Evolutionary conservation across 2,113 vertebrate genomes (phyloP).

Genomic region (Boulengeromyrus knoepffleri): DNA sequence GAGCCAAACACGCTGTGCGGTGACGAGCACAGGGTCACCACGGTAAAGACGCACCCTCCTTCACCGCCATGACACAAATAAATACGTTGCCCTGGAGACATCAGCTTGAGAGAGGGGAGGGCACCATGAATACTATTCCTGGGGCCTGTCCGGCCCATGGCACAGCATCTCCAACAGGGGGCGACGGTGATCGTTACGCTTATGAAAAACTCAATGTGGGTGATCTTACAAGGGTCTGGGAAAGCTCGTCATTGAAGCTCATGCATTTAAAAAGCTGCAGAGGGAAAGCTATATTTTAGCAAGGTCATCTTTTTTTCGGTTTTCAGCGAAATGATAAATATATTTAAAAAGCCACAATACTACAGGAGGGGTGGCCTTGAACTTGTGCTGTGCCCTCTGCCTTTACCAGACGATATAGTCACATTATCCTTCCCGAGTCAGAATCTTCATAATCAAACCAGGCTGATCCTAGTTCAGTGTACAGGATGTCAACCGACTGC

Average conservation of each 20-base stretch:
- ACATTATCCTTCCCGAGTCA: not conserved
- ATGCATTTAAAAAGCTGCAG: not conserved
- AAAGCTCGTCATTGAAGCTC: not conserved
- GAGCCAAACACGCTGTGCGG: slow-evolving; percentile 36
- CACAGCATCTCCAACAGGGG: not conserved
- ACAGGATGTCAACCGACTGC: not conserved
- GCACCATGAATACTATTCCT: not conserved
- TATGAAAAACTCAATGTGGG: not conserved
- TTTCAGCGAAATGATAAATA: slow-evolving; percentile 7
- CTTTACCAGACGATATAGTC: not conserved
- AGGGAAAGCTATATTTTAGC: slow-evolving; percentile 2
- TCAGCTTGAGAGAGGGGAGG: not conserved
- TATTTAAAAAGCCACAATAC: not conserved
- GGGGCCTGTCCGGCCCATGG: not conserved
- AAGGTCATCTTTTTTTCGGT: not conserved
- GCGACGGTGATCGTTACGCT: not conserved
- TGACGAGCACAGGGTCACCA: slow-evolving; percentile 35
- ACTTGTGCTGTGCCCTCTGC: not conserved
- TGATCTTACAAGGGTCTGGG: slow-evolving; percentile 10
- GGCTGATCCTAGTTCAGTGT: not conserved
- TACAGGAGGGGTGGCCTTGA: not conserved
- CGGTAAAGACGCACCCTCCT: slow-evolving; percentile 17
- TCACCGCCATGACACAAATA: not conserved
- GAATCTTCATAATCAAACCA: not conserved
- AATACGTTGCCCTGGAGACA: not conserved